These are phyloP conservation scores for Spongilla lacustris DNA, from an alignment of 37 sponge, comb jelly and placozoan species.

Conservation along the genomic window DNA sequence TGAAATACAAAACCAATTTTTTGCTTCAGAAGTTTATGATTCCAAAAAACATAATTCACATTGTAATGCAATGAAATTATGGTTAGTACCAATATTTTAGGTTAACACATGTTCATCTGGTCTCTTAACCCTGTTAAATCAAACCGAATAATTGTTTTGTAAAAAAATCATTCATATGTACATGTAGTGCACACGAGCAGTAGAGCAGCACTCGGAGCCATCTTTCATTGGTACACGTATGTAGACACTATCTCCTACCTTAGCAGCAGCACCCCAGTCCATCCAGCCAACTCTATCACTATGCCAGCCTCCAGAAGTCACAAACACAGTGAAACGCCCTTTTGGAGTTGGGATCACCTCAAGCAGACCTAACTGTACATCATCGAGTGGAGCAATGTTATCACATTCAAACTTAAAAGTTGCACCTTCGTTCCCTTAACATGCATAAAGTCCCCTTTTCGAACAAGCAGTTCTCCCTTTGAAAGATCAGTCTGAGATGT, in stretches of 20 bases:
- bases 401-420: not conserved
- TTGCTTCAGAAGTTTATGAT: too few species aligned
- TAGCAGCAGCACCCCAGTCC: slow-evolving; percentile 23
- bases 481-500: not conserved
- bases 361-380: slow-evolving; percentile 14
- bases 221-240: slow-evolving; percentile 5
- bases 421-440: slow-evolving; percentile 5
- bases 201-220: not conserved
- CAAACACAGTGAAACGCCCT: slow-evolving; percentile 19
- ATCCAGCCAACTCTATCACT: slow-evolving; percentile 11
- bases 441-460: not conserved
- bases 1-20: too few species aligned
- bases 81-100: too few species aligned
- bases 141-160: too few species aligned
- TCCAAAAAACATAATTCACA: too few species aligned
- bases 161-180: too few species aligned
- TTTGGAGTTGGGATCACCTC: slow-evolving; percentile 8
- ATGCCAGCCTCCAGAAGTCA: not conserved
- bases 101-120: too few species aligned
- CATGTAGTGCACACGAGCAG: slow-evolving; percentile 10
- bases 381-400: slow-evolving; percentile 22
- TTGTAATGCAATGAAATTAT: too few species aligned
- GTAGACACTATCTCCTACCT: slow-evolving; percentile 29
- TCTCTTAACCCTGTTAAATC: too few species aligned
- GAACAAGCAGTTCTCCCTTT: slow-evolving; percentile 23